Percentiles rank a stretch among this genome's conserved stretches.
Conservation (phyloP, 1,140 invertebrate species). For the Berghia stephanieae region DNA sequence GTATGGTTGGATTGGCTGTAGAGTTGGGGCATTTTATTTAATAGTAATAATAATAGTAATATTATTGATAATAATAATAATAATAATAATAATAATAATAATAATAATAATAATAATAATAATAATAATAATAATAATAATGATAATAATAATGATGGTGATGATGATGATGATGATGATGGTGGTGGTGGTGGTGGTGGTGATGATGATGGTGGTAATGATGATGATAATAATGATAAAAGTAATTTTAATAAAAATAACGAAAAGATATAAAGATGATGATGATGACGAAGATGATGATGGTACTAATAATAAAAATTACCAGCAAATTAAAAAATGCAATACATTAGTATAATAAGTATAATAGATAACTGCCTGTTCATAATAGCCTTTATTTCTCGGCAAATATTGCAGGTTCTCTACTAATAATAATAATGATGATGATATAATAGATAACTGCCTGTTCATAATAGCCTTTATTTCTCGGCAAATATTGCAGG, state of each 20-base stretch:
- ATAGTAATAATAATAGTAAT: background rate
- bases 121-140: background rate
- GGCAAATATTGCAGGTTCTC: too few relatives aligned
- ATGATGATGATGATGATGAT: background rate
- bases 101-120: conserved; percentile 9
- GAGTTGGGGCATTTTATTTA: background rate
- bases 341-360: too few relatives aligned
- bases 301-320: background rate
- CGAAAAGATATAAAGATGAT: background rate
- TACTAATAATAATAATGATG: too few relatives aligned
- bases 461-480: too few relatives aligned
- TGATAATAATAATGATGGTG: background rate
- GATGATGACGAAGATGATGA: background rate
- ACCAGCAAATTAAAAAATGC: background rate
- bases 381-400: too few relatives aligned
- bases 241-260: background rate
- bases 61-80: conserved; percentile 1
- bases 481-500: too few relatives aligned
- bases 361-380: too few relatives aligned
- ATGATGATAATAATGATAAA: background rate
- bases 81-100: conserved; percentile 5
- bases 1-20: background rate
- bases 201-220: background rate
- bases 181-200: background rate
- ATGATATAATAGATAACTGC: too few relatives aligned